Evolutionary conservation across 2,797 vertebrate species (phyloP), one percentile per base, ranked within the genome.

Genomic region (Geotrypetes seraphini): DNA sequence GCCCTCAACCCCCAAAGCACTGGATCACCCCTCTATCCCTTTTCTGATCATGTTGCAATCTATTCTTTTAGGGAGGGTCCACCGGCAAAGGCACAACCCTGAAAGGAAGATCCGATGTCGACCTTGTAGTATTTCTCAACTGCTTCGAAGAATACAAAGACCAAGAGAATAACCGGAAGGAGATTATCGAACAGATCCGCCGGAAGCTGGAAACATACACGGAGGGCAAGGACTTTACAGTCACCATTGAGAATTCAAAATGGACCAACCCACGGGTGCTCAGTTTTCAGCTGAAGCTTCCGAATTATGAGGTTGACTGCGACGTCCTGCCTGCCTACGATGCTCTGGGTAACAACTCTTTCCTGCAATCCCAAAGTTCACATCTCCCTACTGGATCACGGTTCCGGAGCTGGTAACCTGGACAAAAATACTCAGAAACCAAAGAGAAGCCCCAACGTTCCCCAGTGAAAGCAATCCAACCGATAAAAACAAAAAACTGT

Each of bases 21-120:
- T n/a, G n/a, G n/a, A n/a, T n/a, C n/a, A n/a, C n/a, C n/a, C n/a
- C n/a, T n/a, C n/a, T n/a, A n/a, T n/a, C n/a, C n/a, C n/a, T n/a
- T n/a, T n/a, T n/a, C n/a, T n/a, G n/a, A n/a, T n/a, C n/a, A n/a
- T n/a, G n/a, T n/a, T n/a, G n/a, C n/a, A n/a, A n/a, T n/a, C n/a
- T n/a, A n/a, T n/a, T n/a, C n/a, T n/a, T 22, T 3, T 42, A 56
- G 52, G 57, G 52, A 0, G 57, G 52, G 20, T 56, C 57, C 2
- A 39, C 53, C 0, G 45, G 57, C 33, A 31, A 45, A 3, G 57
- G 52, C 42, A 60, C 52, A 0, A 20, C 46, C 31, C 39, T 53
- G 7, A 43, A 5, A 31, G 28, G 36, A 0, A 3, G 6, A 42
- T 38, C 38, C 3, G 42, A 60, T 4, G 25, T 14, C 1, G 42